Conservation (phyloP, 2,113 vertebrate genomes). For the Hoplias malabaricus region DNA sequence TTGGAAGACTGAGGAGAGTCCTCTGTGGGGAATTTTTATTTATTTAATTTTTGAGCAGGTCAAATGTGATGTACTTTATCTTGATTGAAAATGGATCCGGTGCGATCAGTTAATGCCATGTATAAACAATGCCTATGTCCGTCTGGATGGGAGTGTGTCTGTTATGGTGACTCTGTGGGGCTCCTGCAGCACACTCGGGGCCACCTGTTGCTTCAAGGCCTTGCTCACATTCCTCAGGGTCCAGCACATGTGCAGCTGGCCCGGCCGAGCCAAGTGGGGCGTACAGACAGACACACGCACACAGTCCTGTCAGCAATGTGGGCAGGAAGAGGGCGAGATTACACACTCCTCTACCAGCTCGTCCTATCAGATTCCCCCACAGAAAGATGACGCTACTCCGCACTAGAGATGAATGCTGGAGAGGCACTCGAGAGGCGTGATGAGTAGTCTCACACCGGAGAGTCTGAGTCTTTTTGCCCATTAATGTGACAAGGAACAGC, state of each 20-base stretch:
- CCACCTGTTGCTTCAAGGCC: constrained; percentile 48
- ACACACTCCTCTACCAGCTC: constrained; percentile 17
- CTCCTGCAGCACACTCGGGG: background rate
- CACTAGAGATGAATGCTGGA: background rate
- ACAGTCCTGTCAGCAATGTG: constrained; percentile 14
- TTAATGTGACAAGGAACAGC: too few relatives aligned
- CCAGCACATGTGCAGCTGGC: constrained; percentile 18
- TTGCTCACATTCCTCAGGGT: constrained; percentile 20
- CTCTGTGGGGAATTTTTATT: too few relatives aligned
- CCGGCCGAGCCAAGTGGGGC: background rate
- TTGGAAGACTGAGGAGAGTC: too few relatives aligned
- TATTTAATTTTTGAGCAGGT: too few relatives aligned
- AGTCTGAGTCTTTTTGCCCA: too few relatives aligned
- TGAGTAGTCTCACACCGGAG: too few relatives aligned
- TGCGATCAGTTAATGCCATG: too few relatives aligned
- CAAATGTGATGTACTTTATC: too few relatives aligned
- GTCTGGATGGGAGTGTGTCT: background rate
- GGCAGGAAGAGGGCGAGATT: background rate
- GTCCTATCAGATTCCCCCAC: constrained; percentile 12
- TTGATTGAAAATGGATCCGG: too few relatives aligned
- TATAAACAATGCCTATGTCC: background rate
- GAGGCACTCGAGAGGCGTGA: too few relatives aligned
- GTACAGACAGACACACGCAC: background rate
- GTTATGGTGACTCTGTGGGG: background rate
- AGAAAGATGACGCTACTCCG: background rate